Base-by-base conservation (phyloP, 2,888 invertebrate genomes). In the Noctua comes region DNA sequence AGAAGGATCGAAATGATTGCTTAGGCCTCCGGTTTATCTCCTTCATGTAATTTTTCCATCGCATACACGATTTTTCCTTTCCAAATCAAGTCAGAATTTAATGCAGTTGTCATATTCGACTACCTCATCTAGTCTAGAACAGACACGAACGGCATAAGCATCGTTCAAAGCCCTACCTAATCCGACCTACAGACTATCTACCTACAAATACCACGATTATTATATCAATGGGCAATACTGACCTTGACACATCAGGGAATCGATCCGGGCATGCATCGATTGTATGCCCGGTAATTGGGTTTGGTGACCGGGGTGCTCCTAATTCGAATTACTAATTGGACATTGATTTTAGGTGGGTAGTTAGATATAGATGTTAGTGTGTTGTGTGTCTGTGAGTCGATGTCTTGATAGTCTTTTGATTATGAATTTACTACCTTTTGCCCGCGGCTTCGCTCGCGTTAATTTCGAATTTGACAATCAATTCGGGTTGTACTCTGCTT, bases 161-260 rank as follows among this genome's bases (percentile, higher is more conserved):
- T 31, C 21, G 7, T 27, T 71, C 46, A 48, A n/a, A 16, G 13
- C 8, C 65, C 13, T 11, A 57, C 24, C 2, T 36, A 36, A 72
- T 48, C 65, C 65, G 65, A 76, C 72, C 82, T 46, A 57, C 21
- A 71, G 48, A 68, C 54, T 2, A 57, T 48, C 31, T 62, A 69
- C 70, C 76, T 70, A 48, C 8, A 77, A 82, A 72, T 73, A 65
- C 24, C 27, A 31, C 7, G 3, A 86, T 62, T 85, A 83, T 76
- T 79, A 86, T 83, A 76, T 79, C 73, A 76, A 79, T 74, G 40
- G 66, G 6, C 46, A 74, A 71, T 46, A 71, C 65, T 76, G 80
- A 78, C 88, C 86, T 88, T 88, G 86, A 83, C 76, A 82, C 2
- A 66, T 70, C 62, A 75, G 73, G 59, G 43, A 66, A 85, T 87